A percentile compares a stretch with the other conserved stretches of the same genome.
These are phyloP conservation scores for Amyelois transitella DNA, from an alignment of 1,140 invertebrate species.

Conservation along the genomic window DNA sequence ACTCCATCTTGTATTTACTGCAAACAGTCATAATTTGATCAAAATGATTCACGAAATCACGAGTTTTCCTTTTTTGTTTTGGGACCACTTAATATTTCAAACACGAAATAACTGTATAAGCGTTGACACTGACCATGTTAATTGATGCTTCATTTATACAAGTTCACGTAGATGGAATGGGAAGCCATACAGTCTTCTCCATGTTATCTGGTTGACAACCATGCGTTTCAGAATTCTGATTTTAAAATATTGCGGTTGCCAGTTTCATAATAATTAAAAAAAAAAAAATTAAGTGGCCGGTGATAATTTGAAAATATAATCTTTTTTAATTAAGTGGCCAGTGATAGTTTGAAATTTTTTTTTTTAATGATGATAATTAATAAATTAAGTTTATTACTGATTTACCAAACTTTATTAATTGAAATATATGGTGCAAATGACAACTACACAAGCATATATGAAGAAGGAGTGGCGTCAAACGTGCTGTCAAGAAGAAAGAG, in stretches of 20 bases:
- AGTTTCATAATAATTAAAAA: neutral
- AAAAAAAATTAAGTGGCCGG: neutral
- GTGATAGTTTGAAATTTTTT: neutral
- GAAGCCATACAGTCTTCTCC: slow-evolving; percentile 39
- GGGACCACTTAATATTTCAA: slow-evolving; percentile 23
- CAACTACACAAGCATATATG: slow-evolving; percentile 18
- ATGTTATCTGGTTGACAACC: slow-evolving; percentile 35
- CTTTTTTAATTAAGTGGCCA: neutral
- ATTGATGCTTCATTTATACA: slow-evolving; percentile 57
- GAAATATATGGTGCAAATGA: slow-evolving; percentile 24
- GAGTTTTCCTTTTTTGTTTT: slow-evolving; percentile 47
- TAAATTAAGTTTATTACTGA: neutral
- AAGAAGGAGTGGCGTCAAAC: slow-evolving; percentile 30
- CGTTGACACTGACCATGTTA: slow-evolving; percentile 58
- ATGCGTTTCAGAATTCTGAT: slow-evolving; percentile 12
- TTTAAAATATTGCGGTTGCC: neutral
- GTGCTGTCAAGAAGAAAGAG: slow-evolving; percentile 79
- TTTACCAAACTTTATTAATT: neutral
- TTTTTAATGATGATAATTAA: neutral
- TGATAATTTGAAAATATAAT: neutral
- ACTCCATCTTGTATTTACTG: slow-evolving; percentile 11
- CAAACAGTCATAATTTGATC: neutral
- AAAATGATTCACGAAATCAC: neutral
- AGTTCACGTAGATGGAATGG: slow-evolving; percentile 25
- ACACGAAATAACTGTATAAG: slow-evolving; percentile 52